phyloP scores from a whole-genome alignment of 1,140 invertebrate genomes.

The Heliconius himera region DNA sequence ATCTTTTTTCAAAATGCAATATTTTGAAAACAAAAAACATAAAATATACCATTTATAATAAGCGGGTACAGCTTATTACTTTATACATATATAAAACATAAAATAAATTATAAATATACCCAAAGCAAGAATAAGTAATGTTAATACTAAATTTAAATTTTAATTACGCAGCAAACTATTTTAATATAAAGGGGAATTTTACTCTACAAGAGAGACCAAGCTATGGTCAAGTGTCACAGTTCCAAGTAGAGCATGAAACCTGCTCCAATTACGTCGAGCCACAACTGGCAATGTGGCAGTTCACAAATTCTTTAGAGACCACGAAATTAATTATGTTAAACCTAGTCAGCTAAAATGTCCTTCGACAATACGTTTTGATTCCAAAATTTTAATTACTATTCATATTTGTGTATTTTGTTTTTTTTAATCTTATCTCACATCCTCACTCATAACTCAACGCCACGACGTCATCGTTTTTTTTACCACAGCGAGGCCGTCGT shows the following conservation, averaged over 20 bases:
- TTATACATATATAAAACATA: not conserved
- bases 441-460: too few relatives aligned
- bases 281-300: conserved; percentile 9
- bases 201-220: not conserved
- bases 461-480: too few relatives aligned
- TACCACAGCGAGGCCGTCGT: too few relatives aligned
- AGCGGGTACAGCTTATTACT: too few relatives aligned
- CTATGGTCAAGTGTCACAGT: conserved; percentile 11
- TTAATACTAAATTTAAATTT: not conserved
- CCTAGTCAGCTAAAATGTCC: not conserved
- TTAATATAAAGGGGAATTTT: not conserved
- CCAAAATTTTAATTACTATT: too few relatives aligned
- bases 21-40: too few relatives aligned
- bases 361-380: not conserved
- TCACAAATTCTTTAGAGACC: conserved; percentile 4
- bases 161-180: not conserved
- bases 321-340: not conserved
- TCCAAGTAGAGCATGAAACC: conserved; percentile 12
- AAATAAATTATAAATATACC: not conserved
- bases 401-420: too few relatives aligned
- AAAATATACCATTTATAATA: too few relatives aligned
- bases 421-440: too few relatives aligned
- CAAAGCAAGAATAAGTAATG: not conserved
- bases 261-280: conserved; percentile 13
- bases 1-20: too few relatives aligned